Base-by-base conservation (phyloP, 2,797 vertebrate genomes). In the Gallinago solitaria region DNA sequence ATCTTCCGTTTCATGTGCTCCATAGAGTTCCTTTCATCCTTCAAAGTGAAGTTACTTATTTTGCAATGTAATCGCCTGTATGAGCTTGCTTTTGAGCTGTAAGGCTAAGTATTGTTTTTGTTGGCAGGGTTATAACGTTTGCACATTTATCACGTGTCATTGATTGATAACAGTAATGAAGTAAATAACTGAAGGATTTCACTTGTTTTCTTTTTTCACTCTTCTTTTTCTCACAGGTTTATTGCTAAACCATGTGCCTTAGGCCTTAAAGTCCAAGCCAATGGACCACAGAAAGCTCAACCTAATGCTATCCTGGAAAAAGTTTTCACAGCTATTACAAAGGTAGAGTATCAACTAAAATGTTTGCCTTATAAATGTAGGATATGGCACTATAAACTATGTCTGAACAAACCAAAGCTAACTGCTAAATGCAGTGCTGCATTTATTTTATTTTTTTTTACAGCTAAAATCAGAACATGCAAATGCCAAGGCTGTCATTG, bases 281-380 rank as follows among this genome's bases (percentile, higher is more conserved):
- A 97, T 9, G 99, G 99, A 95, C 99, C 99, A 15, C 99, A 99
- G 87, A 99, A 99, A 97, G 99, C 99, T 80, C 99, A 99, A 87
- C 99, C 98, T 93, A 99, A 99, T 74, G 99, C 99, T 60, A 99
- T 99, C 91, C 97, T 99, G 98, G 99, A 99, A 97, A 99, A 99
- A 98, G 99, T 99, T 94, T 99, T 99, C 98, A 99, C 99, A 53
- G 99, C 99, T 43, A 99, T 99, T 95, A 99, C 99, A 69, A 99
- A 99, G 99, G 99, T 99, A 98, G 8, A 70, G 57, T 96, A 89
- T 75, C 45, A 41, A 60, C 8, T 50, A 37, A 60, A 80, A 57
- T 37, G 65, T 33, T 89, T 63, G 8, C 65, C 51, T 56, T 57
- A 41, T 18, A 11, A 57, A 51, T 47, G 11, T 77, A 12, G 24